phyloP scores from a whole-genome alignment of 2,888 invertebrate species.

The Eupelmus urozonus region DNA sequence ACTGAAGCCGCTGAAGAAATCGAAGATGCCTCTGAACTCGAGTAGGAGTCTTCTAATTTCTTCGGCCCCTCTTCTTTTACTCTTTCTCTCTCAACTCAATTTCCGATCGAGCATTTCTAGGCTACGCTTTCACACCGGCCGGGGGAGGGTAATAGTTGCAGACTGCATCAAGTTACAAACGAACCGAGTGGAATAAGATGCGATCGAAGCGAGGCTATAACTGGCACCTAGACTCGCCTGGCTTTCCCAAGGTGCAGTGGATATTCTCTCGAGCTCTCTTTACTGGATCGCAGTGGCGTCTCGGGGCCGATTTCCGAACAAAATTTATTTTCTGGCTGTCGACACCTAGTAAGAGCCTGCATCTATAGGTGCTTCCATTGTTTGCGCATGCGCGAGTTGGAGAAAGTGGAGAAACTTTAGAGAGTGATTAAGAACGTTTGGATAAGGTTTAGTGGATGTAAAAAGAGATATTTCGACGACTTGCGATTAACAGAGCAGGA shows the following conservation, averaged over 20 bases:
- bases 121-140: background rate
- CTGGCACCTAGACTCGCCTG: background rate
- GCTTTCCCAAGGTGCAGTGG: background rate
- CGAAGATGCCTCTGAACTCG: conserved; percentile 15
- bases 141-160: conserved; percentile 9
- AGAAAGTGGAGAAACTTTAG: background rate
- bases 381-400: background rate
- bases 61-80: background rate
- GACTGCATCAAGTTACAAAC: conserved; percentile 32
- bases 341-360: too few relatives aligned
- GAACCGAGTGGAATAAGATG: conserved; percentile 16
- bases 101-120: conserved; percentile 16
- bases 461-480: too few relatives aligned
- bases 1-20: background rate
- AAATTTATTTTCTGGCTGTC: conserved; percentile 1
- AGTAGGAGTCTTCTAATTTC: conserved; percentile 22
- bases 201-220: conserved; percentile 14
- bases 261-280: background rate
- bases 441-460: background rate
- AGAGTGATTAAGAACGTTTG: background rate
- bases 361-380: background rate
- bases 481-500: too few relatives aligned
- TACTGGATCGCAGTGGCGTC: background rate
- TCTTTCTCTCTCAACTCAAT: conserved; percentile 13
- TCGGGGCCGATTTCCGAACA: background rate